Conservation (phyloP, 2,797 vertebrate species). For the Crax fasciolata region DNA sequence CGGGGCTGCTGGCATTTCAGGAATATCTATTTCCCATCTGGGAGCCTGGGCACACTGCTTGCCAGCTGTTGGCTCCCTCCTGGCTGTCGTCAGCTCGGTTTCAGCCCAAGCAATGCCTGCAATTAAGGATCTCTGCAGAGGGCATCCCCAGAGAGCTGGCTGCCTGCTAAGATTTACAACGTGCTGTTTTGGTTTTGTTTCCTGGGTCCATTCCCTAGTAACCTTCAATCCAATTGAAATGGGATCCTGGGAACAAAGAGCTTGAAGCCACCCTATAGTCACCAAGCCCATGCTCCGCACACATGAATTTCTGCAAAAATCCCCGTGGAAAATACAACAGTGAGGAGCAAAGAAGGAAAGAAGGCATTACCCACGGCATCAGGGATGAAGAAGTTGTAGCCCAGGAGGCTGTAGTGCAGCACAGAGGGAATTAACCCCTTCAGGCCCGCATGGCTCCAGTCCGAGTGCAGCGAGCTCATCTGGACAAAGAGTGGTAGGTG, state of each 20-base stretch:
- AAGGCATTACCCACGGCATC: slow-evolving; percentile 90
- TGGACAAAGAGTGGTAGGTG: slow-evolving; percentile 89
- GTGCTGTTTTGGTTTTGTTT: background rate
- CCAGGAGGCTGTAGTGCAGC: slow-evolving; percentile 92
- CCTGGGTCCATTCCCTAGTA: background rate
- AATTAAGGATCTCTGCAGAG: background rate
- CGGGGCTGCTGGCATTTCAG: background rate
- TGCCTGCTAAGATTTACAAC: background rate
- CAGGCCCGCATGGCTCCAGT: slow-evolving; percentile 90
- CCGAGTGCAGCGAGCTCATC: slow-evolving; percentile 87
- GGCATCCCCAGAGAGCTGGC: background rate
- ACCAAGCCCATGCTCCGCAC: rapidly evolving
- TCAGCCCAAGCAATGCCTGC: background rate
- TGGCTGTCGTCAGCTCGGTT: background rate
- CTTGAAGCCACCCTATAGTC: rapidly evolving
- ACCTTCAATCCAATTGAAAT: rapidly evolving
- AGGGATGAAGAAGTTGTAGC: slow-evolving; percentile 95
- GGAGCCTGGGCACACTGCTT: background rate
- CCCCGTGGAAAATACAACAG: background rate
- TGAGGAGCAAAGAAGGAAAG: rapidly evolving
- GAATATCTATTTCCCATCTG: background rate
- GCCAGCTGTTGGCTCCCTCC: background rate
- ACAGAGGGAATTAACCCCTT: slow-evolving; percentile 91
- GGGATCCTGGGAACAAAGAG: rapidly evolving
- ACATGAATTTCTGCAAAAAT: rapidly evolving